Evolutionary conservation across 2,888 invertebrate species (phyloP).

Genomic region (Coenonympha glycerion): DNA sequence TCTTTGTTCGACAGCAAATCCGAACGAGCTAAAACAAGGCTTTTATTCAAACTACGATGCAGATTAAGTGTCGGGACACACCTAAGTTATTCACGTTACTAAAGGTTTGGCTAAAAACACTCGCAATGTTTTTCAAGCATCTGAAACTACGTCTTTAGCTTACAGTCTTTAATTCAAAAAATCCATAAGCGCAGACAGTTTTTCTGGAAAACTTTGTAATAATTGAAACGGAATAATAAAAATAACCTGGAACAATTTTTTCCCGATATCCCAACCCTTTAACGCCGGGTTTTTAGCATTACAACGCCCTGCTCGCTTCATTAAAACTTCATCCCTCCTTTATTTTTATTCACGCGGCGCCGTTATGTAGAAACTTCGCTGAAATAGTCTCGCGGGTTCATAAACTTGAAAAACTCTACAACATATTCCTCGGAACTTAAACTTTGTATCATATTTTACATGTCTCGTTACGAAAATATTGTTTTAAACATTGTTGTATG

Average conservation of each 20-base stretch:
- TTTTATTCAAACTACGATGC: not conserved
- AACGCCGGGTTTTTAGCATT: not conserved
- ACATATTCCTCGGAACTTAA: constrained; percentile 8
- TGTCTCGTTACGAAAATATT: constrained; percentile 4
- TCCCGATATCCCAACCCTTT: constrained; percentile 4
- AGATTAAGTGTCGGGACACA: constrained; percentile 5
- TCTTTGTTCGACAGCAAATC: constrained; percentile 16
- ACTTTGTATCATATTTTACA: constrained; percentile 3
- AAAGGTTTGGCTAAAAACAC: too few species aligned
- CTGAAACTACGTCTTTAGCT: too few species aligned
- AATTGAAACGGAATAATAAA: not conserved
- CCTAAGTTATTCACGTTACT: not conserved
- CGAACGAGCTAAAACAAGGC: constrained; percentile 13
- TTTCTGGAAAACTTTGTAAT: too few species aligned
- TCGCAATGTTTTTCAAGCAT: too few species aligned
- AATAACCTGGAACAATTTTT: not conserved
- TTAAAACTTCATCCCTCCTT: constrained; percentile 30
- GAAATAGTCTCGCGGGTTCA: constrained; percentile 19
- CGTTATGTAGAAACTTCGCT: constrained; percentile 29
- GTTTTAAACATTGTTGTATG: not conserved
- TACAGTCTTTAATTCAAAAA: too few species aligned
- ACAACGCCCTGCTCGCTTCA: constrained; percentile 23
- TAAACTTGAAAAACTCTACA: constrained; percentile 17
- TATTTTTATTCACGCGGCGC: constrained; percentile 32
- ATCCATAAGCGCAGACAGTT: too few species aligned